Evolutionary conservation across 1,140 invertebrate species (phyloP).

Genomic region (Triops longicaudatus): DNA sequence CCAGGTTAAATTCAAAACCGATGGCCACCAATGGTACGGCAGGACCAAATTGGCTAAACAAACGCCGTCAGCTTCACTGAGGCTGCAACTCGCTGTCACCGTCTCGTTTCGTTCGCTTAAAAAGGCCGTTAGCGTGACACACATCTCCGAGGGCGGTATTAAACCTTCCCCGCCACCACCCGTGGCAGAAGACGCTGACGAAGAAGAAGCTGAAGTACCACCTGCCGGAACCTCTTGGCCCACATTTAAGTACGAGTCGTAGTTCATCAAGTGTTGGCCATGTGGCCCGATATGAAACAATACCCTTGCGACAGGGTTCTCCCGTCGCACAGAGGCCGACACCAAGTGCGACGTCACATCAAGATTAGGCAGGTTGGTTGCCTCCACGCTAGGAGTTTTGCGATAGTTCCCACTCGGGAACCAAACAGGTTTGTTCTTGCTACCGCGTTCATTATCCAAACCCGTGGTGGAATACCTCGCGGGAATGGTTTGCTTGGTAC

Average conservation of each 20-base stretch:
- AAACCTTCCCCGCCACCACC: not conserved
- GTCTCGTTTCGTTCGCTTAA: constrained; percentile 38
- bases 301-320: constrained; percentile 75
- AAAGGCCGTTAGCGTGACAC: constrained; percentile 32
- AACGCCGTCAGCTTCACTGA: constrained; percentile 77
- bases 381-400: constrained; percentile 49
- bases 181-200: constrained; percentile 37
- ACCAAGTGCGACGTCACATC: constrained; percentile 88
- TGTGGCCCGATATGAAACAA: constrained; percentile 75
- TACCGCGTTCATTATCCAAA: constrained; percentile 38
- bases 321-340: constrained; percentile 65
- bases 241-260: constrained; percentile 48
- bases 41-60: constrained; percentile 71
- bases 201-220: constrained; percentile 39
- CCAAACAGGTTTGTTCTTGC: constrained; percentile 32
- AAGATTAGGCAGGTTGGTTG: constrained; percentile 51
- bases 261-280: constrained; percentile 26
- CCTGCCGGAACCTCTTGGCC: constrained; percentile 32
- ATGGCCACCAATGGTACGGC: constrained; percentile 80
- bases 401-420: constrained; percentile 19
- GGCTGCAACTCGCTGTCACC: constrained; percentile 71
- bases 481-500: constrained; percentile 86
- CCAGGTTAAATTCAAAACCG: constrained; percentile 42
- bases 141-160: constrained; percentile 30
- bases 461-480: constrained; percentile 76